Conservation (phyloP, 2,888 invertebrate genomes). For the Lepidocyrtinus sp. region DNA sequence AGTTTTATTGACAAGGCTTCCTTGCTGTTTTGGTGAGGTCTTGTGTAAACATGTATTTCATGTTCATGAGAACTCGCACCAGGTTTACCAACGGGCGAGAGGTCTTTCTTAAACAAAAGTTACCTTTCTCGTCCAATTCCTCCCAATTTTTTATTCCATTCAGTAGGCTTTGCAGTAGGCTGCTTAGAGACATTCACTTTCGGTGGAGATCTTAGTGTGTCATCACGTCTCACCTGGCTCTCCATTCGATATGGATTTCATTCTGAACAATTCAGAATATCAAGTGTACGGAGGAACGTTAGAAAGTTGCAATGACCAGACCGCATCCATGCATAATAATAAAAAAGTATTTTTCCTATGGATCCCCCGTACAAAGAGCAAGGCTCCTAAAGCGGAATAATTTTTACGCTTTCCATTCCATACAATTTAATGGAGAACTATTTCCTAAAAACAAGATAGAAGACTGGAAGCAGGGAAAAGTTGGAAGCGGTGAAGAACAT, state of each 20-base stretch:
- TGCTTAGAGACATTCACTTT: conserved; percentile 45
- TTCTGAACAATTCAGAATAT: too few species aligned
- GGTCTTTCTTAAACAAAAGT: not conserved
- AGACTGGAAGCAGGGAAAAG: conserved; percentile 20
- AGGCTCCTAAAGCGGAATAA: conserved; percentile 39
- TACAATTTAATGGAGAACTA: conserved; percentile 44
- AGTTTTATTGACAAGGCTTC: conserved; percentile 43
- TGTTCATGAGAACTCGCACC: conserved; percentile 29
- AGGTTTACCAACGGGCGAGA: not conserved
- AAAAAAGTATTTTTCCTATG: not conserved
- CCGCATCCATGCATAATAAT: conserved; percentile 16
- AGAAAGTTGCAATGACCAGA: not conserved
- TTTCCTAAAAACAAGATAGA: not conserved
- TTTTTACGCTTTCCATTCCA: conserved; percentile 44
- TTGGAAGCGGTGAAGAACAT: conserved; percentile 51
- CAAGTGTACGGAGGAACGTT: too few species aligned
- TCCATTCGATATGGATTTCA: conserved; percentile 39
- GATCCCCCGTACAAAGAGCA: not conserved
- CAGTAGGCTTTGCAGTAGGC: conserved; percentile 52
- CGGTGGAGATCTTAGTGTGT: conserved; percentile 40
- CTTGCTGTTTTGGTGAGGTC: conserved; percentile 19
- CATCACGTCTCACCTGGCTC: conserved; percentile 50
- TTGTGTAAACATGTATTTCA: conserved; percentile 30
- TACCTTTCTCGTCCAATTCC: conserved; percentile 11
- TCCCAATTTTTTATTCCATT: conserved; percentile 35